Conservation (phyloP, 2,113 vertebrate genomes). For the Hirundichthys speculiger region DNA sequence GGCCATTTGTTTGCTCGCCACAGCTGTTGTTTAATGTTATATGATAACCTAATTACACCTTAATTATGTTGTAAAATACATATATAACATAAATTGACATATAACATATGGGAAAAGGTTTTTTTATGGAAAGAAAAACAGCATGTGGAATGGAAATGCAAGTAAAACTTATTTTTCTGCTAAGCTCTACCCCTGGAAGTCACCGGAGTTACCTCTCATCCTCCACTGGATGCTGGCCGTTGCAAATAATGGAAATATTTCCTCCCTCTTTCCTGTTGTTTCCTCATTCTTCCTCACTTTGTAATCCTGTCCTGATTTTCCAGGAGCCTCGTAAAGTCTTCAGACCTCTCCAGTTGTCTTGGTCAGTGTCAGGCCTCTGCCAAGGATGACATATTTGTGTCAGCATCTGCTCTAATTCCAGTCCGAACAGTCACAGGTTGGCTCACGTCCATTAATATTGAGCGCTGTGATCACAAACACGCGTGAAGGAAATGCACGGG, state of each 20-base stretch:
- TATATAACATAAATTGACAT: neutral
- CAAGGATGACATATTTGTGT: conserved; percentile 64
- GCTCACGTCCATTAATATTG: conserved; percentile 29
- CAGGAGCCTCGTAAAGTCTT: conserved; percentile 13
- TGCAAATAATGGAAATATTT: conserved; percentile 20
- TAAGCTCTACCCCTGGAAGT: conserved; percentile 6
- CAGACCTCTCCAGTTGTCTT: conserved; percentile 16
- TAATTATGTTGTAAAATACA: neutral
- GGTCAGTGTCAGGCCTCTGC: conserved; percentile 50
- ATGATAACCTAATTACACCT: neutral
- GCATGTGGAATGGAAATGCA: neutral
- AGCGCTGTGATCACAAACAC: conserved; percentile 21
- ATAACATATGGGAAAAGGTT: neutral
- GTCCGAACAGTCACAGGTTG: conserved; percentile 46
- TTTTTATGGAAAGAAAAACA: neutral
- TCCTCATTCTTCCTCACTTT: conserved; percentile 11
- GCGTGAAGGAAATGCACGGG: conserved; percentile 54
- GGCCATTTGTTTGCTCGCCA: neutral
- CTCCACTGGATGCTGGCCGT: neutral
- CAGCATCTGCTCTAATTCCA: conserved; percentile 61
- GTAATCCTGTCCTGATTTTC: conserved; percentile 33
- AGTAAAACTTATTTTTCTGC: neutral
- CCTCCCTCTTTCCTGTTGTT: neutral
- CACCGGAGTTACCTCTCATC: neutral
- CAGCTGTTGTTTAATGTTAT: no score